Conservation (phyloP, 2,113 vertebrate species). For the Apodemus sylvaticus region DNA sequence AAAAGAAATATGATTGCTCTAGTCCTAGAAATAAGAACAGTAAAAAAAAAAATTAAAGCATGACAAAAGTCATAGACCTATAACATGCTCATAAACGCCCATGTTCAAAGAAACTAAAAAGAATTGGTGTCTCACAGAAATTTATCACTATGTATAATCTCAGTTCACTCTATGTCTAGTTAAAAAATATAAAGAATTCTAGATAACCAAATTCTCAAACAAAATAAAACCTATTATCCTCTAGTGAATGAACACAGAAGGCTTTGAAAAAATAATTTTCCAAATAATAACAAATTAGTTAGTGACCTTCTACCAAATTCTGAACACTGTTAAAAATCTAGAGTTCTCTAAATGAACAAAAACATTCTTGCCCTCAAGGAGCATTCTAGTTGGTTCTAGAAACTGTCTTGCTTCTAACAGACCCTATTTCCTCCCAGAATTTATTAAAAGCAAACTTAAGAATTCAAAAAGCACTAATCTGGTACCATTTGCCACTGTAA, state of each 20-base stretch:
- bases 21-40: conserved; percentile 29
- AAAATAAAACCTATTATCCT: not conserved
- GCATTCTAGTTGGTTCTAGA: not conserved
- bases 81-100: not conserved
- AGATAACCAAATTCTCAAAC: conserved; percentile 14
- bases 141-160: not conserved
- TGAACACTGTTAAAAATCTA: not conserved
- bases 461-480: conserved; percentile 26
- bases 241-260: not conserved
- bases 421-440: not conserved
- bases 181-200: not conserved
- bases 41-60: conserved; percentile 28
- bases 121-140: not conserved
- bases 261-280: conserved; percentile 30
- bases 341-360: not conserved
- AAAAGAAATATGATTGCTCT: conserved; percentile 7
- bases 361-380: not conserved
- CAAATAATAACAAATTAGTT: not conserved
- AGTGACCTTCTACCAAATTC: not conserved
- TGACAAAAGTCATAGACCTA: conserved; percentile 23
- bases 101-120: conserved; percentile 39
- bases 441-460: conserved; percentile 49
- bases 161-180: not conserved
- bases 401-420: not conserved
- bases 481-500: not conserved